A percentile compares a stretch with the other conserved stretches of the same genome.
These are phyloP conservation scores for Eriosoma lanigerum DNA, from an alignment of 1,140 invertebrate species.

Conservation along the genomic window DNA sequence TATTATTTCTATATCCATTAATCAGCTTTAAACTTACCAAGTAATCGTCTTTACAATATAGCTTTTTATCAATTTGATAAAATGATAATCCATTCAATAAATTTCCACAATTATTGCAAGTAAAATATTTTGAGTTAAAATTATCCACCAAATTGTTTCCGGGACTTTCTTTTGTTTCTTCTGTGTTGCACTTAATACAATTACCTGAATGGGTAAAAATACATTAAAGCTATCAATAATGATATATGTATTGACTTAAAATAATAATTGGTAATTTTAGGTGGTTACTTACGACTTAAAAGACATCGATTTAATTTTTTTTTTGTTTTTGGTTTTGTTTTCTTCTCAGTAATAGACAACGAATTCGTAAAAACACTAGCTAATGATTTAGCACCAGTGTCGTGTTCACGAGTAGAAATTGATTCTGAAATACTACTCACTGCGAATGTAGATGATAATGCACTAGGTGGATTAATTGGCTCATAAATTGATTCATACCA, in stretches of 20 bases:
- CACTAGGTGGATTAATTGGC: constrained; percentile 74
- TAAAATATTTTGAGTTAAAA: constrained; percentile 94
- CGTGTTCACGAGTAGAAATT: constrained; percentile 60
- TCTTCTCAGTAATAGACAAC: constrained; percentile 60
- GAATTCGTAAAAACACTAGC: constrained; percentile 83
- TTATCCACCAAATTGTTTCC: constrained; percentile 96
- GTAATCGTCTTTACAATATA: constrained; percentile 93
- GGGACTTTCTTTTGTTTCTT: constrained; percentile 86
- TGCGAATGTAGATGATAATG: constrained; percentile 72
- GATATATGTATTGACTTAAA: no score
- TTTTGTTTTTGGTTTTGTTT: constrained; percentile 27
- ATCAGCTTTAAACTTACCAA: constrained; percentile 63
- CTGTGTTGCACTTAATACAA: constrained; percentile 85
- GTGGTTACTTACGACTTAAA: constrained; percentile 4
- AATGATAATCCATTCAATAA: constrained; percentile 93
- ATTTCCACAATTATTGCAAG: constrained; percentile 82
- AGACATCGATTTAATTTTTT: no score
- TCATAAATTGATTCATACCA: constrained; percentile 92
- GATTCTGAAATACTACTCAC: constrained; percentile 57
- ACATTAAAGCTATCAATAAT: constrained; percentile 4
- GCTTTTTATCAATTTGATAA: constrained; percentile 89
- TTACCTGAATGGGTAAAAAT: constrained; percentile 60
- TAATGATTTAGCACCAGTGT: constrained; percentile 83
- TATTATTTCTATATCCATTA: no score
- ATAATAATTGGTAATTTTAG: not conserved